A percentile compares a stretch with the other conserved stretches of the same genome.
phyloP scores from a whole-genome alignment of 2,888 invertebrate genomes.

The Rapana venosa region DNA sequence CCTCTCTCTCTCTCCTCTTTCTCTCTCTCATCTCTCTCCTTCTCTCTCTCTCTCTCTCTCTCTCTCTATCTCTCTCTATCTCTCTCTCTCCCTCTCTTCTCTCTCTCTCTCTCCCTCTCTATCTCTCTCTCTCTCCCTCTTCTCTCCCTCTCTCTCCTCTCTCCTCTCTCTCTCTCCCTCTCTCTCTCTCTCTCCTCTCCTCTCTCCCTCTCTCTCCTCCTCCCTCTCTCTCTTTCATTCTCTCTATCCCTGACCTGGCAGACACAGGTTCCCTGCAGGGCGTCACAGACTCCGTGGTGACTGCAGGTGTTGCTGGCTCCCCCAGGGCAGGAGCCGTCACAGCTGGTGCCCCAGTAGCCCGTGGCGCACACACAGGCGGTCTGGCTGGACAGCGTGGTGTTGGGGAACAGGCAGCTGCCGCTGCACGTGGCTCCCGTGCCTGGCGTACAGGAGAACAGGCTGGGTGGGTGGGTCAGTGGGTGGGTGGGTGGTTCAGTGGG shows the following conservation, averaged over 20 bases:
- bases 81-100: too few relatives aligned
- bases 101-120: too few relatives aligned
- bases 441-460: neutral
- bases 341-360: conserved; percentile 18
- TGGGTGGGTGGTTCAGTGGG: too few relatives aligned
- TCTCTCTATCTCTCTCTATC: neutral
- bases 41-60: neutral
- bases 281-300: conserved; percentile 5
- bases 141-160: too few relatives aligned
- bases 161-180: too few relatives aligned
- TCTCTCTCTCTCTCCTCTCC: neutral
- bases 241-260: conserved; percentile 18
- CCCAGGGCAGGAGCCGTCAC: conserved; percentile 16
- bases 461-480: neutral
- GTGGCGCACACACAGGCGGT: conserved; percentile 15
- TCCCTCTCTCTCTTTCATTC: neutral
- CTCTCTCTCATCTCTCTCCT: too few relatives aligned
- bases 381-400: conserved; percentile 23
- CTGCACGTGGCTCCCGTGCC: conserved; percentile 2
- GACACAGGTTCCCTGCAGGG: neutral
- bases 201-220: neutral
- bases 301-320: conserved; percentile 1
- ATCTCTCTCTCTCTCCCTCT: too few relatives aligned
- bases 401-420: conserved; percentile 2
- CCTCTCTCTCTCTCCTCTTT: neutral